These are phyloP conservation scores for Drosophila setifemur DNA, from an alignment of 1,140 invertebrate species.

Conservation along the genomic window DNA sequence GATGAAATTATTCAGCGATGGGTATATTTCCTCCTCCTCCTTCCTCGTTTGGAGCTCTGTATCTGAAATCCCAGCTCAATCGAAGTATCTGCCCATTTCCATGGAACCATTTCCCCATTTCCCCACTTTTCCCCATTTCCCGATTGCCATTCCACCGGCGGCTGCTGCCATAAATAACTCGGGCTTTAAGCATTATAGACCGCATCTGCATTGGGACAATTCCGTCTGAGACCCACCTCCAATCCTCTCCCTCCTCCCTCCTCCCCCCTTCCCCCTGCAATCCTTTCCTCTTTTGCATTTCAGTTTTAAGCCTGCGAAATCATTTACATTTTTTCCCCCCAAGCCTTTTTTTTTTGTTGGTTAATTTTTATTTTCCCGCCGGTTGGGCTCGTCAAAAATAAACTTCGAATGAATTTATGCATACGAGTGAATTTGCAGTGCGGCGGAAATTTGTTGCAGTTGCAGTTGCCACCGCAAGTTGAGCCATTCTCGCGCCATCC, in stretches of 20 bases:
- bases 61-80: constrained; percentile 24
- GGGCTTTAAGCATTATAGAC: constrained; percentile 42
- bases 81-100: not conserved
- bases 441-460: constrained; percentile 50
- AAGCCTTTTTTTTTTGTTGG: not conserved
- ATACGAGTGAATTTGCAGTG: constrained; percentile 51
- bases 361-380: constrained; percentile 13
- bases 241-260: no score
- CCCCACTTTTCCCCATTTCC: not conserved
- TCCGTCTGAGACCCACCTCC: not conserved
- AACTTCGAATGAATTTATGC: constrained; percentile 66
- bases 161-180: constrained; percentile 35
- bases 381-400: constrained; percentile 47
- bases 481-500: constrained; percentile 22
- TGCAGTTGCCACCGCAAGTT: constrained; percentile 28
- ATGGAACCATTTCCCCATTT: not conserved
- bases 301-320: constrained; percentile 42
- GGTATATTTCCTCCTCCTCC: no score
- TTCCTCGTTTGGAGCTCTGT: no score
- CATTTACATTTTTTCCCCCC: constrained; percentile 37
- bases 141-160: not conserved
- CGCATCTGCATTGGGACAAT: constrained; percentile 42
- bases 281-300: not conserved
- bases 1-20: constrained; percentile 6
- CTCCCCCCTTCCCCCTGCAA: not conserved